A percentile compares a stretch with the other conserved stretches of the same genome.
Conservation (phyloP, 1,140 invertebrate genomes). For the Andricus grossulariae region DNA sequence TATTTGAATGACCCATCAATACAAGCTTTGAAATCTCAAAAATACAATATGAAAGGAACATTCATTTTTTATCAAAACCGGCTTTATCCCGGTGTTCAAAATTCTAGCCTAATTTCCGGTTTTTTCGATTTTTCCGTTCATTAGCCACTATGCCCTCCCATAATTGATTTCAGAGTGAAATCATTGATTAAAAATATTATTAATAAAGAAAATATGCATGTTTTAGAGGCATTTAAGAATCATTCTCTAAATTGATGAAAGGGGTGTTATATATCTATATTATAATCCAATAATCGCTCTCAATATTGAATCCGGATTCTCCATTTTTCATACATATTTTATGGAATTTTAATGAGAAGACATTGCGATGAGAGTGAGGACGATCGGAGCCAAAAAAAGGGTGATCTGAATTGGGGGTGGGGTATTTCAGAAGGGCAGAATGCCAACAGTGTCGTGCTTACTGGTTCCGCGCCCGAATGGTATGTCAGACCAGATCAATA, state of each 20-base stretch:
- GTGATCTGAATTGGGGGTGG: constrained; percentile 51
- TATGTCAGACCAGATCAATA: constrained; percentile 72
- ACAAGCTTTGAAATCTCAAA: too few species aligned
- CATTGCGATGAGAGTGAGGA: constrained; percentile 50
- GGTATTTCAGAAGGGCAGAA: constrained; percentile 61
- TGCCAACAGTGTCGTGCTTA: constrained; percentile 68
- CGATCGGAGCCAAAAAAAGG: constrained; percentile 54
- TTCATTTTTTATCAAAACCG: too few species aligned
- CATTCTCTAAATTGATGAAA: not conserved
- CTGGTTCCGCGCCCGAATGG: constrained; percentile 64
- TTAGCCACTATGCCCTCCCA: too few species aligned
- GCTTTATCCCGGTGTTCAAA: too few species aligned
- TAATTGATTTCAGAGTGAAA: too few species aligned
- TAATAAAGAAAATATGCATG: too few species aligned
- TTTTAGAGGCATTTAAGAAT: not conserved
- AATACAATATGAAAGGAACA: too few species aligned
- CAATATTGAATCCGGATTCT: too few species aligned
- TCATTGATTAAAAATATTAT: too few species aligned
- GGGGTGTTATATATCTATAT: not conserved
- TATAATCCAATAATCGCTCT: not conserved
- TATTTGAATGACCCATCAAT: too few species aligned
- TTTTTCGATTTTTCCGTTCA: too few species aligned
- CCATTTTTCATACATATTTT: constrained; percentile 44
- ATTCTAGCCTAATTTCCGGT: too few species aligned
- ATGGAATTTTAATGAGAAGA: constrained; percentile 51